phyloP scores from a whole-genome alignment of 2,888 invertebrate species.

The Tachina fera region DNA sequence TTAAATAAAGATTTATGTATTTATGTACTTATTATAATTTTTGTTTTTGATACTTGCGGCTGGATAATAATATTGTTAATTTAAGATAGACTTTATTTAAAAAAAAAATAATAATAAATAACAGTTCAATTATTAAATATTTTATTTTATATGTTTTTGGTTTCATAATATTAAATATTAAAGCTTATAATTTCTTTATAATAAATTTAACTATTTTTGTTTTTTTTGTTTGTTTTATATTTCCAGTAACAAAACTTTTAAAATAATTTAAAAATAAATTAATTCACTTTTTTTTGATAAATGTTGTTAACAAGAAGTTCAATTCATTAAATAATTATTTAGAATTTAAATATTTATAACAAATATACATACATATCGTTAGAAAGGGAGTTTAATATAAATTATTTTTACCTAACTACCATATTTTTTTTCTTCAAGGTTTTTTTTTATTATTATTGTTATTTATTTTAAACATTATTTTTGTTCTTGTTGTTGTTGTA shows the following conservation, averaged over 20 bases:
- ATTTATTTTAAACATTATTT: constrained; percentile 38
- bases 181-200: constrained; percentile 65
- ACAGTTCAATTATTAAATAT: not conserved
- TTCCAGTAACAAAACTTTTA: constrained; percentile 39
- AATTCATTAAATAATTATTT: constrained; percentile 49
- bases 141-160: constrained; percentile 13
- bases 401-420: constrained; percentile 69
- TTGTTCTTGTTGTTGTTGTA: constrained; percentile 66
- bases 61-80: not conserved
- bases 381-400: constrained; percentile 29
- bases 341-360: constrained; percentile 20
- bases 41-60: too few relatives aligned
- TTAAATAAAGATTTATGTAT: too few relatives aligned
- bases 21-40: not conserved
- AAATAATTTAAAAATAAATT: constrained; percentile 32
- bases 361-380: not conserved
- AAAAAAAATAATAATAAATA: not conserved
- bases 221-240: constrained; percentile 15
- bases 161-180: constrained; percentile 55
- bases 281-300: constrained; percentile 20
- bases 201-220: constrained; percentile 40
- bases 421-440: constrained; percentile 16
- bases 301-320: constrained; percentile 16
- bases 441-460: constrained; percentile 26
- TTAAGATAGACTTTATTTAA: not conserved